Conservation (phyloP, 1,140 invertebrate species). For the Caenorhabditis brenneri region DNA sequence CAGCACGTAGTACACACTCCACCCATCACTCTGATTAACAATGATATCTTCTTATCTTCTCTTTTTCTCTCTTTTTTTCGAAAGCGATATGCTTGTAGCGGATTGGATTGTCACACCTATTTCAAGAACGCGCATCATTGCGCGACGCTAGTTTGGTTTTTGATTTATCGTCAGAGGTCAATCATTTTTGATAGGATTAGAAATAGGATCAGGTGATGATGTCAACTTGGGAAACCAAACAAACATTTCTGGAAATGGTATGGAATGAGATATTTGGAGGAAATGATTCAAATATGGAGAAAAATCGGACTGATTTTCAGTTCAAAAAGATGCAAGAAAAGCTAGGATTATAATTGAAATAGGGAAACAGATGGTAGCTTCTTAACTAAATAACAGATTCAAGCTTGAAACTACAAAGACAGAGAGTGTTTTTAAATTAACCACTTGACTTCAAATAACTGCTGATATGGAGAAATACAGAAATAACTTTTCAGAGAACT, state of each 20-base stretch:
- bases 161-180: constrained; percentile 32
- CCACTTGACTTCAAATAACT: too few species aligned
- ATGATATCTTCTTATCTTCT: constrained; percentile 1
- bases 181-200: constrained; percentile 29
- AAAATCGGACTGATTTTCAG: too few species aligned
- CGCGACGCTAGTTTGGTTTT: neutral
- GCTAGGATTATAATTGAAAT: too few species aligned
- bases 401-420: too few species aligned
- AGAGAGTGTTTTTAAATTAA: too few species aligned
- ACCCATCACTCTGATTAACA: constrained; percentile 33
- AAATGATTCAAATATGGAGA: too few species aligned
- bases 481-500: too few species aligned
- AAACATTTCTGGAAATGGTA: neutral
- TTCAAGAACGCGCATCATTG: neutral
- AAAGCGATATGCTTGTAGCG: neutral
- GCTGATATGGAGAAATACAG: too few species aligned
- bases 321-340: too few species aligned
- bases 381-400: too few species aligned
- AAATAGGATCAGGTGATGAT: constrained; percentile 8
- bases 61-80: neutral
- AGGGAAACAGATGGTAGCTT: too few species aligned
- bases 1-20: constrained; percentile 28
- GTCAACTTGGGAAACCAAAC: neutral
- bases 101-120: constrained; percentile 37
- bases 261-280: neutral